Evolutionary conservation across 2,888 invertebrate species (phyloP).

Genomic region (Euzetes globulus): DNA sequence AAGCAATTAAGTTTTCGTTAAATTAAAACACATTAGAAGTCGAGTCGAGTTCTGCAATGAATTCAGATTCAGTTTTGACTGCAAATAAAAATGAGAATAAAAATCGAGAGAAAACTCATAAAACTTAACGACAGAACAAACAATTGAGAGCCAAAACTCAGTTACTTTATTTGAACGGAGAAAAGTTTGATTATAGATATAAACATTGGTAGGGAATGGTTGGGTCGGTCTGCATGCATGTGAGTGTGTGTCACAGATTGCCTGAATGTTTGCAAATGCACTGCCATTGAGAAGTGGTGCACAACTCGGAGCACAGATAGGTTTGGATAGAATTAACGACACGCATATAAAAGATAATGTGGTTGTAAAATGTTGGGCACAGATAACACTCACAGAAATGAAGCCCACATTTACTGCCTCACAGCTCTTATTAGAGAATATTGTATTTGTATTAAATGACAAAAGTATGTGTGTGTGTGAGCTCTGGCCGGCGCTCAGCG

Average conservation of each 20-base stretch:
- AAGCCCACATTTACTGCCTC: constrained; percentile 3
- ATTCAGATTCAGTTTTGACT: too few species aligned
- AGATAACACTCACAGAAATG: not conserved
- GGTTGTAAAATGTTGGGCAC: constrained; percentile 28
- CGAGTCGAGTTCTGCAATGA: too few species aligned
- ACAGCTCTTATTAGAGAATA: not conserved
- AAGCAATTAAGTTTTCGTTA: not conserved
- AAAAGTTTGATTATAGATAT: constrained; percentile 9
- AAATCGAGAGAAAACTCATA: not conserved
- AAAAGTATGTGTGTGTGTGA: not conserved
- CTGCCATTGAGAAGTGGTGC: not conserved
- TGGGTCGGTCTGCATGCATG: not conserved
- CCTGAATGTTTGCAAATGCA: constrained; percentile 8
- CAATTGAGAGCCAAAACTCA: constrained; percentile 14
- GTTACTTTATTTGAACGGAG: constrained; percentile 9
- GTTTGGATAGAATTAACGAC: constrained; percentile 20
- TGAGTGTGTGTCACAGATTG: constrained; percentile 16
- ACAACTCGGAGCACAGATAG: not conserved
- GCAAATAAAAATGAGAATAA: not conserved
- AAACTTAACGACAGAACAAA: constrained; percentile 23
- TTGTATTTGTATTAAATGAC: not conserved
- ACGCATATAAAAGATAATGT: constrained; percentile 35
- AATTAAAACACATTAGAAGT: not conserved
- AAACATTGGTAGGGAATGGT: constrained; percentile 14
- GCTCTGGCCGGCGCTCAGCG: not conserved